Base-by-base conservation (phyloP, 2,888 invertebrate species). In the Lasioglossum calceatum region DNA sequence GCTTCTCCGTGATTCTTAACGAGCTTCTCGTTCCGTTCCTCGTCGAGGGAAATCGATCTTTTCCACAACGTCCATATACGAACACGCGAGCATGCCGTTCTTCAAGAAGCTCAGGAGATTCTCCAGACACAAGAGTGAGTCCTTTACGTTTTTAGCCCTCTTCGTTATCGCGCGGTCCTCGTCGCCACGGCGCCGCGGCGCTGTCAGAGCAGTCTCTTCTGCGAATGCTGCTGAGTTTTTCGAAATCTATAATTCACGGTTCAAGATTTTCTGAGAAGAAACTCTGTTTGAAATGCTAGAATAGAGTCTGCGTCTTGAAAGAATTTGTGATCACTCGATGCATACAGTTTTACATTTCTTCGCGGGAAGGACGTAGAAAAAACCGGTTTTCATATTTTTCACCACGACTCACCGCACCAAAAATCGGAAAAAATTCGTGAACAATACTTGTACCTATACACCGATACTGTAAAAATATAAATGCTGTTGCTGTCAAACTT, bases 51-150 rank as follows among this genome's bases (percentile, higher is more conserved):
- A 27, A 54, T 75, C 47, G 61, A 77, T 85, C 87, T 58, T 58
- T 23, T 4, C 54, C 54, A 8, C 58, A 64, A 1, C 16, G 75
- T n/a, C 58, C 61, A 32, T 27, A 27, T 27, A 61, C 79, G 61
- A 47, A 23, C 5, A 27, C 44, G 50, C 32, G 67, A 87, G 73
- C 77, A 95, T 95, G 95, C 93, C 94, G 76, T 93, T 95, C 86
- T 95, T 95, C 89, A 94, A 94, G 87, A 95, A 94, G 87, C 86
- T 95, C 64, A 87, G 93, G 44, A 92, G 93, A 88, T 94, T 94
- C 82, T 88, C 94, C 81, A 92, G 92, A 74, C 94, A 94, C 85
- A 94, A 94, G 87, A 95, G 95, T 95, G 85, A 95, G 95, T 93
- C n/a, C 2, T 44, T 32, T 19, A 64, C 32, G 32, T 64, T 64